Evolutionary conservation across 2,888 invertebrate species (phyloP).

Genomic region (Xylocampa areola): DNA sequence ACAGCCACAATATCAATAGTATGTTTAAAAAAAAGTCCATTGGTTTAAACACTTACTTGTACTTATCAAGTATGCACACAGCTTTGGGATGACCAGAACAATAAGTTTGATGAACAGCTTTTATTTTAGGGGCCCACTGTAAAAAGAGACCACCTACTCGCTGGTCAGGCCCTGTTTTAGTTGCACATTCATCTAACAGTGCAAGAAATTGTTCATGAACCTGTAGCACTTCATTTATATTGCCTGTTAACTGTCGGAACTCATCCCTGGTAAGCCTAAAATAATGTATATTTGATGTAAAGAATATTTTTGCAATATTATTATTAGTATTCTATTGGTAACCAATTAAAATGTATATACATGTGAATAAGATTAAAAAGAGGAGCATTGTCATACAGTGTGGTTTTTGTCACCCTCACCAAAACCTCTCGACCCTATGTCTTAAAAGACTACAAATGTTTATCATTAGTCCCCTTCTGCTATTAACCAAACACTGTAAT

Average conservation of each 20-base stretch:
- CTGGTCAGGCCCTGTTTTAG: slow-evolving; percentile 93
- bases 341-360: too few species aligned
- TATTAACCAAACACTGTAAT: too few species aligned
- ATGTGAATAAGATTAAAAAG: too few species aligned
- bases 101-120: slow-evolving; percentile 95
- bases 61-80: slow-evolving; percentile 97
- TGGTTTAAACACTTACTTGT: slow-evolving; percentile 91
- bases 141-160: slow-evolving; percentile 97
- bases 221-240: slow-evolving; percentile 96
- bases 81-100: slow-evolving; percentile 98
- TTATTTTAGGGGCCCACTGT: slow-evolving; percentile 94
- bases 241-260: slow-evolving; percentile 96
- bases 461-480: too few species aligned
- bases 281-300: slow-evolving; percentile 10
- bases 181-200: slow-evolving; percentile 94
- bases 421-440: too few species aligned
- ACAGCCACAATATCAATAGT: neutral
- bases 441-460: too few species aligned
- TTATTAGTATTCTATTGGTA: too few species aligned
- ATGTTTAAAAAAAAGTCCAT: neutral
- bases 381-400: too few species aligned
- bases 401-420: too few species aligned
- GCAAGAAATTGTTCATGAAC: slow-evolving; percentile 95
- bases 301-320: neutral
- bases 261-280: slow-evolving; percentile 95